Evolutionary conservation across 2,888 invertebrate species (phyloP), one percentile per base, ranked within the genome.

Genomic region (Pycnomerus fuliginosus): DNA sequence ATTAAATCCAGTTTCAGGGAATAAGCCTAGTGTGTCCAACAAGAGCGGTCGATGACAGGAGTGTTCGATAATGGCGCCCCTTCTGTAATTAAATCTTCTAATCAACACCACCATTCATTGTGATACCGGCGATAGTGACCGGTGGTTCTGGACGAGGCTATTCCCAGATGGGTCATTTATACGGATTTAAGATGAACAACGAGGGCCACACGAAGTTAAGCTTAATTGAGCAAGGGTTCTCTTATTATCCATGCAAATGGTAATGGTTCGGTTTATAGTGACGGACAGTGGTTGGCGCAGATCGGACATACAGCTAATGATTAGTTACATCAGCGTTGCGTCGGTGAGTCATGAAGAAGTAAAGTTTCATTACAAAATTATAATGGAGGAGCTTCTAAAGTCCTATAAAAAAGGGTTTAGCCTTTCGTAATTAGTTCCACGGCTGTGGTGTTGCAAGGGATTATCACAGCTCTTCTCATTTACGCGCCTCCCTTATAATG

Each of bases 231-330:
- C 67, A 56, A 62, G 65, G 68, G 64, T 61, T 56, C 55, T 48
- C 66, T 62, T 65, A 69, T 70, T 70, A 70, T 64, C 57, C 62
- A 71, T 71, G 71, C 71, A 71, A 70, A 70, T 69, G 65, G 64
- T 64, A 66, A 64, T 54, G 62, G 60, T 58, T 61, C 48, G 63
- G 62, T 63, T n/a, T 48, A 56, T 58, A 49, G 50, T 65, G 68
- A 67, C 62, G 67, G 68, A 65, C 68, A 64, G 34, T 48, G 39
- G 47, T 38, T 38, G 24, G 27, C 14, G 27, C 27, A 13, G 22
- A 12, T 22, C 17, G 7, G 39, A 45, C 30, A 39, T 16, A 24
- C 20, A 42, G 25, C 20, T 13, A 38, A 31, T 7, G 17, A 20
- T n/a, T n/a, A n/a, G n/a, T n/a, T n/a, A n/a, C n/a, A n/a, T n/a